Conservation (phyloP, 2,888 invertebrate species). For the Chymomyza amoena region DNA sequence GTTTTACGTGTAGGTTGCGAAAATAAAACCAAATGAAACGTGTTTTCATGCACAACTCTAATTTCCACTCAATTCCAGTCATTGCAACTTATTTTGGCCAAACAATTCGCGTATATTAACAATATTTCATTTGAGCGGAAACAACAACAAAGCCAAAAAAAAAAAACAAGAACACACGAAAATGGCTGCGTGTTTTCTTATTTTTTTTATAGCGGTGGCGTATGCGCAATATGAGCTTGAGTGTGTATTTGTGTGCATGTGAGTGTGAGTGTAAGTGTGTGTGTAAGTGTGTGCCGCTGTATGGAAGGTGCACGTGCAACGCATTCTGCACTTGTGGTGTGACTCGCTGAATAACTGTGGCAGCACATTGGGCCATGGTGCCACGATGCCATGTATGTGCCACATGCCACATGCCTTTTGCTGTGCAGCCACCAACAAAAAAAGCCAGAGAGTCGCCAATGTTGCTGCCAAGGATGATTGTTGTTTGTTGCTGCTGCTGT, state of each 20-base stretch:
- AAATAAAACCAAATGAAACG: not conserved
- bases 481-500: not conserved
- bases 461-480: not conserved
- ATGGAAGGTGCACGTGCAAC: not conserved
- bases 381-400: not conserved
- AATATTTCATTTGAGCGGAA: conserved; percentile 14
- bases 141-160: not conserved
- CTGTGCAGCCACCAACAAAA: not conserved
- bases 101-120: conserved; percentile 15
- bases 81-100: not conserved
- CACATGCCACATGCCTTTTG: not conserved
- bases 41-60: not conserved
- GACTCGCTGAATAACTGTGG: not conserved
- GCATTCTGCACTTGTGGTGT: not conserved
- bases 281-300: not conserved
- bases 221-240: conserved; percentile 42
- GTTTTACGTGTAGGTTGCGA: not conserved
- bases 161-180: not conserved
- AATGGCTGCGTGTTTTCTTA: not conserved
- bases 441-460: not conserved
- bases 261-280: not conserved
- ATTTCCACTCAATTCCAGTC: not conserved
- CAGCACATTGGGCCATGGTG: not conserved
- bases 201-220: conserved; percentile 20
- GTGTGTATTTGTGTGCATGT: conserved; percentile 3